Percentiles rank a stretch among this genome's conserved stretches.
Evolutionary conservation across 2,113 vertebrate genomes (phyloP).

Genomic region (Plotosus lineatus): DNA sequence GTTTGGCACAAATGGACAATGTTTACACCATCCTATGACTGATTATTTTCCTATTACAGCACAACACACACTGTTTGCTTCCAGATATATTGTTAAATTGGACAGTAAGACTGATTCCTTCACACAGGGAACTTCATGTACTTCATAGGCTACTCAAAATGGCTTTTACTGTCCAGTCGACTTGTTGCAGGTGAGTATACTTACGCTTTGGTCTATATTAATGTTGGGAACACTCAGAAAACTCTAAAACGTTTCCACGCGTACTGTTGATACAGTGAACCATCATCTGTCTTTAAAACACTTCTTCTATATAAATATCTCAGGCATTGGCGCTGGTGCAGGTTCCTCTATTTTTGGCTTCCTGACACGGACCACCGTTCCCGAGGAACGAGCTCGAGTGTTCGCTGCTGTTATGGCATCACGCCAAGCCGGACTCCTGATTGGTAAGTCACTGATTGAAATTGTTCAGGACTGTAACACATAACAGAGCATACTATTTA

Average conservation of each 20-base stretch:
- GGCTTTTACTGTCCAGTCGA: constrained; percentile 79
- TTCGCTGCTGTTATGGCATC: constrained; percentile 83
- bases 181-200: constrained; percentile 76
- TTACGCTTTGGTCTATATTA: background rate
- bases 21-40: background rate
- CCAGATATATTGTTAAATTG: background rate
- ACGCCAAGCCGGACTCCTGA: constrained; percentile 79
- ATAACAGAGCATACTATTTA: background rate
- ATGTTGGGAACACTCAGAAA: background rate
- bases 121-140: constrained; percentile 81
- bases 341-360: constrained; percentile 83
- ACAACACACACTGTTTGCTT: background rate
- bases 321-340: constrained; percentile 79
- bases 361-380: constrained; percentile 72
- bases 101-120: constrained; percentile 2
- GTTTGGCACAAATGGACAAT: too few species aligned
- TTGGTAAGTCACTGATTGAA: constrained; percentile 69
- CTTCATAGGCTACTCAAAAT: constrained; percentile 81
- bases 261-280: background rate
- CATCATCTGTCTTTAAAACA: background rate
- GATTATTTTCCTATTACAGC: background rate
- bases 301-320: background rate
- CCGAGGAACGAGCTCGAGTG: constrained; percentile 74
- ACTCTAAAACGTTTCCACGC: background rate
- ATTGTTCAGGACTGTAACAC: background rate